Percentiles rank a stretch among this genome's conserved stretches.
phyloP scores from a whole-genome alignment of 2,113 vertebrate species.

The Oreochromis tanganicae region DNA sequence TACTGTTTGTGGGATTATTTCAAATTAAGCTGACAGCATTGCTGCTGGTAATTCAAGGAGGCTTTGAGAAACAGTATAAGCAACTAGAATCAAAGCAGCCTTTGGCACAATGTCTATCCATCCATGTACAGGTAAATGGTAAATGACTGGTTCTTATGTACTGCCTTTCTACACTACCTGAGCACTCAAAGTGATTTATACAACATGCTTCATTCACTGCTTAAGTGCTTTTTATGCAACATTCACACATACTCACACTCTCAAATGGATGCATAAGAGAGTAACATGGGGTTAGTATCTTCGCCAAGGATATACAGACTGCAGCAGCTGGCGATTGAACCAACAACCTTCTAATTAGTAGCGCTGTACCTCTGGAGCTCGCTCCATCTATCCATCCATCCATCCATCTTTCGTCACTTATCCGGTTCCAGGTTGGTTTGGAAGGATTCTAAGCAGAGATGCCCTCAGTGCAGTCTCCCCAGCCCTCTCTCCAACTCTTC shows the following conservation, averaged over 20 bases:
- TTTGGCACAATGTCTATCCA: neutral
- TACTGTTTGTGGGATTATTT: slow-evolving; percentile 18
- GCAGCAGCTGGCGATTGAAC: neutral
- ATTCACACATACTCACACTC: neutral
- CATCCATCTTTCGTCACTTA: neutral
- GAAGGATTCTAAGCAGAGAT: neutral
- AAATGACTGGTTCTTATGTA: neutral
- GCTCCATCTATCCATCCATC: neutral
- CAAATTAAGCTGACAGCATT: neutral
- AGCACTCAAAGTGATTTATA: neutral
- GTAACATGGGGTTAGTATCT: neutral
- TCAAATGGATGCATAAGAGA: neutral
- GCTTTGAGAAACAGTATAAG: neutral
- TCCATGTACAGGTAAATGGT: neutral
- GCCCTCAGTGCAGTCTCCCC: neutral
- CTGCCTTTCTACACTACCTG: neutral
- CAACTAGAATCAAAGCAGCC: neutral
- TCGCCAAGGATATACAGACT: neutral
- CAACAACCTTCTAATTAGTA: neutral
- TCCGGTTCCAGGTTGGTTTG: neutral
- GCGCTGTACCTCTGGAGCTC: neutral
- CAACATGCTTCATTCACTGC: neutral
- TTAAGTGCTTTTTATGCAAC: neutral
- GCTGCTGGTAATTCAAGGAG: neutral
- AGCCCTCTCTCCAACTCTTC: neutral